phyloP scores from a whole-genome alignment of 2,888 invertebrate species.

The Mystacides longicornis region DNA sequence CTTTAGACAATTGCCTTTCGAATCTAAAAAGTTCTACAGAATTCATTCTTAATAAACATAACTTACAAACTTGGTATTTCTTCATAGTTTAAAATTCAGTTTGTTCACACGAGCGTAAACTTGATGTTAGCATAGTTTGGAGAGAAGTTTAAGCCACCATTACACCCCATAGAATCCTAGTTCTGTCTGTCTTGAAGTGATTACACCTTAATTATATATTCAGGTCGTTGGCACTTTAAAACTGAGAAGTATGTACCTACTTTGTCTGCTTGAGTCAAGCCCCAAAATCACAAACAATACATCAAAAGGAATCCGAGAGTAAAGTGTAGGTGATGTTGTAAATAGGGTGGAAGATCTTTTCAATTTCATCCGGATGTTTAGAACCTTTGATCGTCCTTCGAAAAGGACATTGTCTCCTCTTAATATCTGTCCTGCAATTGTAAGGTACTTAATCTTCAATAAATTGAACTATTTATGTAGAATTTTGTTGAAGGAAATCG shows the following conservation, averaged over 20 bases:
- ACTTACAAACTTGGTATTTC: too few species aligned
- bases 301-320: constrained; percentile 19
- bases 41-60: too few species aligned
- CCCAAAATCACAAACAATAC: constrained; percentile 21
- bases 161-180: background rate
- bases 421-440: too few species aligned
- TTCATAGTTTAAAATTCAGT: too few species aligned
- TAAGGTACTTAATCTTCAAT: too few species aligned
- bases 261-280: constrained; percentile 1
- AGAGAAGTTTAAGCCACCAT: too few species aligned
- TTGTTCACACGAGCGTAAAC: too few species aligned
- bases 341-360: constrained; percentile 19
- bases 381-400: constrained; percentile 17
- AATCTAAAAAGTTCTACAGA: too few species aligned
- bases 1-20: too few species aligned
- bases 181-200: background rate
- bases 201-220: background rate
- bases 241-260: background rate
- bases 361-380: constrained; percentile 16
- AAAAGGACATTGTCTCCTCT: constrained; percentile 15
- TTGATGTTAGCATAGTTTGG: too few species aligned
- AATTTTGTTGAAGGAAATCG: too few species aligned
- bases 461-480: too few species aligned
- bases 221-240: background rate
- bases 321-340: background rate